These are phyloP conservation scores for Sterrhoptilus dennistouni DNA, from an alignment of 2,113 vertebrate genomes.

Conservation along the genomic window DNA sequence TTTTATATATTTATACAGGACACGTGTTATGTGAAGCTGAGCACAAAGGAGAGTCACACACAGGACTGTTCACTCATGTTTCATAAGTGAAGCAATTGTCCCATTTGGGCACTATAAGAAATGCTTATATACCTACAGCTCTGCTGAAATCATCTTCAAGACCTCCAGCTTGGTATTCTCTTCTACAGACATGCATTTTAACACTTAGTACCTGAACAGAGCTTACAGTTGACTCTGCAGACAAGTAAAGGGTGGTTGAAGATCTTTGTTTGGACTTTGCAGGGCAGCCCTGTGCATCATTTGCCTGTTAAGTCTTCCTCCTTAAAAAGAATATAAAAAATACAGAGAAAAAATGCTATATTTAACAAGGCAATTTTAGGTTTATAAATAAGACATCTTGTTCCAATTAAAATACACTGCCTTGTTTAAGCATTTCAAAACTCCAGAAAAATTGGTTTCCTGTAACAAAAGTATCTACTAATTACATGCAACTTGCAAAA, in stretches of 20 bases:
- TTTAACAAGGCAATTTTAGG: background rate
- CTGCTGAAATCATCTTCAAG: background rate
- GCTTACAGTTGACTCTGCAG: background rate
- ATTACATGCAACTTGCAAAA: background rate
- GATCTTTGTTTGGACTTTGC: background rate
- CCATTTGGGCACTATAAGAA: background rate
- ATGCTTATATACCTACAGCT: background rate
- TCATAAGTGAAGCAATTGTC: background rate
- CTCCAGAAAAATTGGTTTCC: background rate
- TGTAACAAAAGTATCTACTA: background rate
- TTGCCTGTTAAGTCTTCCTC: background rate
- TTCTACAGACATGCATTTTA: background rate
- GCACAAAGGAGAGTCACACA: background rate
- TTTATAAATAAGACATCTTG: background rate
- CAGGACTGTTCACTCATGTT: background rate
- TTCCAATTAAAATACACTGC: background rate
- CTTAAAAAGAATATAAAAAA: background rate
- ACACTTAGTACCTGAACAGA: background rate
- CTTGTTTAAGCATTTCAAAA: background rate
- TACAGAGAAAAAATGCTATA: background rate
- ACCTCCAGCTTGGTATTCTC: background rate
- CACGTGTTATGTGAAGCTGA: fast-evolving
- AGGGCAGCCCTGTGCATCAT: background rate
- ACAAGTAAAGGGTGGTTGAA: background rate
- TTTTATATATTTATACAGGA: background rate